These are phyloP conservation scores for Choristoneura rosaceana DNA, from an alignment of 2,888 invertebrate genomes.

Conservation along the genomic window DNA sequence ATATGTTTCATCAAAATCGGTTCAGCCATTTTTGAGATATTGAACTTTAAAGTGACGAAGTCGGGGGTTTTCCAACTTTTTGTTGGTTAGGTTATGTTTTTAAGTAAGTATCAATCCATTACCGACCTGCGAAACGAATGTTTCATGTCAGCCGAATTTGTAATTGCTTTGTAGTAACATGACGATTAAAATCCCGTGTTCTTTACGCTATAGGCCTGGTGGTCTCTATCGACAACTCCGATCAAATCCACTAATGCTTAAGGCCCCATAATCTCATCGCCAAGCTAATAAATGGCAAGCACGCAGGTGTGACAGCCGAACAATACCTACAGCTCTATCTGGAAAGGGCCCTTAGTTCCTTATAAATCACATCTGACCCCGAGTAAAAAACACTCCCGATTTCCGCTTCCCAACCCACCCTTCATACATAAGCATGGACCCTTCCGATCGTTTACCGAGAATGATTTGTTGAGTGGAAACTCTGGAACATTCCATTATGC, in stretches of 20 bases:
- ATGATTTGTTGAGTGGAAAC: slow-evolving; percentile 58
- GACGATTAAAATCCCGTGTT: no score
- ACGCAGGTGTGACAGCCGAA: slow-evolving; percentile 29
- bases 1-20: no score
- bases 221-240: no score
- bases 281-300: slow-evolving; percentile 19
- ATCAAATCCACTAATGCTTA: not conserved
- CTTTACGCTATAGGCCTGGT: no score
- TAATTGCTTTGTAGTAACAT: no score
- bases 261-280: not conserved
- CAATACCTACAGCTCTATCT: slow-evolving; percentile 30
- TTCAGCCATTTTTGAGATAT: no score
- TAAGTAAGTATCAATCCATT: no score
- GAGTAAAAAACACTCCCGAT: slow-evolving; percentile 38
- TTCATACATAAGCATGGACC: slow-evolving; percentile 58
- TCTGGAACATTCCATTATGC: slow-evolving; percentile 54
- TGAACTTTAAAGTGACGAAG: no score
- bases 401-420: slow-evolving; percentile 36
- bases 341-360: slow-evolving; percentile 1
- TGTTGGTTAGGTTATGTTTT: no score
- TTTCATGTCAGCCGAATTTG: no score
- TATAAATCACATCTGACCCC: slow-evolving; percentile 41
- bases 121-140: no score
- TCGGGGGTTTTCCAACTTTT: no score
- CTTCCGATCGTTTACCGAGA: slow-evolving; percentile 49